Evolutionary conservation across 2,113 vertebrate species (phyloP).

Genomic region (human (Homo sapiens)): DNA sequence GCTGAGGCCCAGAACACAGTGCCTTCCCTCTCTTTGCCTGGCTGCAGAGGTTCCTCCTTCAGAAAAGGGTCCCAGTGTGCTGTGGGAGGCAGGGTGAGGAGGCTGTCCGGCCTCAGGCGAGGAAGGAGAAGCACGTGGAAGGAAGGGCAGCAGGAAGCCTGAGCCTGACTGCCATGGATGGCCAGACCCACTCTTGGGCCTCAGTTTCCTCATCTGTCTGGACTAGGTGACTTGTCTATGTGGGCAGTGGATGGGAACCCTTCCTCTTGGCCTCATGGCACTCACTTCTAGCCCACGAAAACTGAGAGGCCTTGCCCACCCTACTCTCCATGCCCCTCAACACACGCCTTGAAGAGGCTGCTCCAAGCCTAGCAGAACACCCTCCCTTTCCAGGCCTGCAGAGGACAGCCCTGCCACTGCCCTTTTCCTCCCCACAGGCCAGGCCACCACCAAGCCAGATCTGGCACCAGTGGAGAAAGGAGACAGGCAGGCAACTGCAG

Average conservation of each 20-base stretch:
- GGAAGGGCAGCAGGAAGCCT: background rate
- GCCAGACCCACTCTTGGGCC: background rate
- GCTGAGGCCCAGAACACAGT: background rate
- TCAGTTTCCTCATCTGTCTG: background rate
- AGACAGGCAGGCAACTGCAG: background rate
- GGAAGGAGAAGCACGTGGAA: rapidly evolving
- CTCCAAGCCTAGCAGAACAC: background rate
- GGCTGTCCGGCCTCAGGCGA: background rate
- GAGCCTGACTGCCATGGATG: background rate
- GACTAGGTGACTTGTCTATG: background rate
- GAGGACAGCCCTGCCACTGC: background rate
- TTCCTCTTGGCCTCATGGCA: background rate
- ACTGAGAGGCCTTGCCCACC: background rate
- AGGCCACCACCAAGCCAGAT: slow-evolving; percentile 76
- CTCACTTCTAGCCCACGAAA: background rate
- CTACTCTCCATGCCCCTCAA: background rate
- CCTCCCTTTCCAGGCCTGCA: background rate
- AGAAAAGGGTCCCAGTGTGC: background rate
- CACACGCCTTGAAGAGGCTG: background rate
- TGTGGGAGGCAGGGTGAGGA: background rate
- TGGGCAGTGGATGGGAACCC: background rate
- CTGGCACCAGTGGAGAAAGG: slow-evolving; percentile 72
- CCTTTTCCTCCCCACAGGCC: slow-evolving; percentile 46
- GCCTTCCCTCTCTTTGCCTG: background rate
- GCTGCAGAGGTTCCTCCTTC: background rate